Conservation (phyloP, 2,113 vertebrate genomes). For the Eubucco bourcierii region DNA sequence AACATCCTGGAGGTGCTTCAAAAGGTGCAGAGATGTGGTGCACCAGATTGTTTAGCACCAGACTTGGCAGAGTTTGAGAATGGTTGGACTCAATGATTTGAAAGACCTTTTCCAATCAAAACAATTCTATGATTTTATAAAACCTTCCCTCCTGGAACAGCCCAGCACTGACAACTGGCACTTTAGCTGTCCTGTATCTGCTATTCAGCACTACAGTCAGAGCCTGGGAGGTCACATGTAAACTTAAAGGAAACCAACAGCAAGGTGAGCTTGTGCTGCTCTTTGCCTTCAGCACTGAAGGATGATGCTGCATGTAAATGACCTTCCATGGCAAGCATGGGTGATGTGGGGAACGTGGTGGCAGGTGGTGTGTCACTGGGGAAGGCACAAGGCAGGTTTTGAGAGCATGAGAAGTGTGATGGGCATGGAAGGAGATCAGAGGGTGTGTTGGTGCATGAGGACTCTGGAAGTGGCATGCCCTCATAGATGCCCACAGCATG, state of each 20-base stretch:
- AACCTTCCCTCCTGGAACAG: background rate
- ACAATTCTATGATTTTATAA: background rate
- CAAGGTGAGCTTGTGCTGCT: background rate
- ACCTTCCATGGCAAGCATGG: background rate
- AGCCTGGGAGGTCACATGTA: background rate
- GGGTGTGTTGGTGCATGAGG: background rate
- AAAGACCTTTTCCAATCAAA: too few relatives aligned
- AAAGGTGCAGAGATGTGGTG: too few relatives aligned
- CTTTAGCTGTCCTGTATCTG: background rate
- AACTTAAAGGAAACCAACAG: background rate
- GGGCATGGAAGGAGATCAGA: background rate
- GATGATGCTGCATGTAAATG: background rate
- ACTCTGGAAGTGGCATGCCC: background rate
- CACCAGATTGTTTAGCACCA: too few relatives aligned
- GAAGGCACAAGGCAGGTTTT: background rate
- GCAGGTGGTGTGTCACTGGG: background rate
- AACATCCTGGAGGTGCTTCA: too few relatives aligned
- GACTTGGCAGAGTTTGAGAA: too few relatives aligned
- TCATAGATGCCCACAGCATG: background rate
- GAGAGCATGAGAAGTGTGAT: background rate
- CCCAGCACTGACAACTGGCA: background rate
- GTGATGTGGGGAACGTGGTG: background rate
- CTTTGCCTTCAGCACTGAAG: background rate
- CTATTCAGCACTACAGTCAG: background rate
- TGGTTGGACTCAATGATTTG: too few relatives aligned